Evolutionary conservation across 2,797 vertebrate genomes (phyloP), one percentile per base, ranked within the genome.

Genomic region (Lutjanus campechanus): DNA sequence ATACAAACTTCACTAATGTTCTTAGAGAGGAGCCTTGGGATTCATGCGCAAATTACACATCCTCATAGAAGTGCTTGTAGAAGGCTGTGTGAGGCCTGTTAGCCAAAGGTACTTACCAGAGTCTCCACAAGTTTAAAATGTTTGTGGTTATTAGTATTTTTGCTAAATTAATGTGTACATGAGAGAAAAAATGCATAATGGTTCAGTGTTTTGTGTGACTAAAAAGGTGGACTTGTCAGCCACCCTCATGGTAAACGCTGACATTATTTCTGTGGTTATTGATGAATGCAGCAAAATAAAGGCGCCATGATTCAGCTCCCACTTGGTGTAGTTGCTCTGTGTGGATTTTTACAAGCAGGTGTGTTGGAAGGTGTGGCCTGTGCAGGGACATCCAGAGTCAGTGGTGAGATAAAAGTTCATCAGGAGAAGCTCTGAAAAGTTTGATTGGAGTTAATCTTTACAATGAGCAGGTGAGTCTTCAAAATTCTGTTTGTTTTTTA

Each of bases 41-140:
- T 72, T 90, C 84, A 7, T 93, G 90, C 85, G 82, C 55, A 40
- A 90, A 88, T 65, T 78, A 86, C 54, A 87, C 76, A 7, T 53
- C 49, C 44, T 62, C 54, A 11, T 65, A 69, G 46, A 41, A 22
- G 36, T 9, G 25, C 17, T 25, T 54, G 2, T 8, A 61, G 36
- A 20, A 65, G 62, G 4, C 54, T 55, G 13, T 12, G 61, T 46
- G n/a, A 84, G 87, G 72, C 81, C 85, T 88, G 56, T 77, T 61
- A 36, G 71, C 47, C 77, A 83, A 0, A 65, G 67, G 71, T 1
- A 19, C 63, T 85, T 53, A 46, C 17, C 61, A 1, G 5, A 69
- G 51, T 63, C 66, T 81, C 58, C 19, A 49, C 68, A 74, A 53
- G 20, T 17, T n/a, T 40, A 29, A 81, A 46, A 84, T 83, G 79